These are phyloP conservation scores for Monopis laevigella DNA, from an alignment of 2,888 invertebrate species.

Conservation along the genomic window DNA sequence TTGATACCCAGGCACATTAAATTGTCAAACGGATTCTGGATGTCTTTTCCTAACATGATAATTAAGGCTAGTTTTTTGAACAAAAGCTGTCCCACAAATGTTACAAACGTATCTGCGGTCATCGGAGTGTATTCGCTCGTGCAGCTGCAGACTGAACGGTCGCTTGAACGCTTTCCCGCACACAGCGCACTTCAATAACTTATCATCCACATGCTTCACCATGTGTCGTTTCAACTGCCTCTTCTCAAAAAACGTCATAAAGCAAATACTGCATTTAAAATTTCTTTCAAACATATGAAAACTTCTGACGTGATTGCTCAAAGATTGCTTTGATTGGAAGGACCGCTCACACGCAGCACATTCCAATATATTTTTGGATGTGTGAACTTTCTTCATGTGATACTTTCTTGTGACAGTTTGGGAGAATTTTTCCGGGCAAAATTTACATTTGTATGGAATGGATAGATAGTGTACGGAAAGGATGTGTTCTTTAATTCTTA, in stretches of 20 bases:
- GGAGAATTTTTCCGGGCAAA: not conserved
- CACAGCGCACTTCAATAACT: not conserved
- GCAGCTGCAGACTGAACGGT: slow-evolving; percentile 25
- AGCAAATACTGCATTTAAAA: no score
- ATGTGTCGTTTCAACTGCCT: slow-evolving; percentile 20
- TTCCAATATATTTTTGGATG: not conserved
- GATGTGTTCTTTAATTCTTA: no score
- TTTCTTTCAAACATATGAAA: no score
- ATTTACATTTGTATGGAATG: not conserved
- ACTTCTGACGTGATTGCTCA: no score
- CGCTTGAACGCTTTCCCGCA: not conserved
- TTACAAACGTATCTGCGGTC: not conserved
- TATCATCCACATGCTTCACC: not conserved
- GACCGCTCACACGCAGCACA: no score
- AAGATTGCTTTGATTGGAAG: no score
- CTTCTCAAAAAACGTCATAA: no score
- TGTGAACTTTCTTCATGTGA: not conserved
- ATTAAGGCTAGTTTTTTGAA: not conserved
- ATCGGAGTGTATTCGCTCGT: not conserved
- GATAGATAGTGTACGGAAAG: no score
- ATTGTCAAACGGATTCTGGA: no score
- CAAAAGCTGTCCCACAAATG: not conserved
- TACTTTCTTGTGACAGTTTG: not conserved
- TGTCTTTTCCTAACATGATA: not conserved
- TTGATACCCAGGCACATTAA: no score